Evolutionary conservation across 2,113 vertebrate species (phyloP).

Genomic region (Muntiacus muntjak): DNA sequence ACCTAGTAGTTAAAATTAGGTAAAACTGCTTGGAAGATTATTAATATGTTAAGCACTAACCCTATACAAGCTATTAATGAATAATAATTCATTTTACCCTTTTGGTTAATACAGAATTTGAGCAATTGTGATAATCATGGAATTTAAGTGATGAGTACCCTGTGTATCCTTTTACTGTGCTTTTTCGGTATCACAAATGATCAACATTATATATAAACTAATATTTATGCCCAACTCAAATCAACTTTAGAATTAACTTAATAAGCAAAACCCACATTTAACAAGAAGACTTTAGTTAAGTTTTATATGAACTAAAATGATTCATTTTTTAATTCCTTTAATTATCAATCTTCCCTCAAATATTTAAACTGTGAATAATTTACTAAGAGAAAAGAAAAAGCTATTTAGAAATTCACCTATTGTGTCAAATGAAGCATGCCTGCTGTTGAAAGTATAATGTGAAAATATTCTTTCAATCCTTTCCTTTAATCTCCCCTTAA

Average conservation of each 20-base stretch:
- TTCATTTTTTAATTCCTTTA: background rate
- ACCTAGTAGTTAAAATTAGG: background rate
- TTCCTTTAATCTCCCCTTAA: background rate
- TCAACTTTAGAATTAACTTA: constrained; percentile 8
- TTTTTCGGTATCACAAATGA: background rate
- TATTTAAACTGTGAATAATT: constrained; percentile 18
- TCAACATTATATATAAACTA: background rate
- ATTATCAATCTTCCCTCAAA: background rate
- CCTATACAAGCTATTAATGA: background rate
- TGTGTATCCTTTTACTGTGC: background rate
- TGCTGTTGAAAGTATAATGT: background rate
- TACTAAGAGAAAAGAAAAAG: background rate
- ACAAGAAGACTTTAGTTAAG: background rate
- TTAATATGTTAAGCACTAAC: background rate
- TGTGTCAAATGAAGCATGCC: background rate
- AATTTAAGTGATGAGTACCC: background rate
- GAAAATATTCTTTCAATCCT: background rate
- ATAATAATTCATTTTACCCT: background rate
- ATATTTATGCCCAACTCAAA: background rate
- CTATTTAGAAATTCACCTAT: background rate
- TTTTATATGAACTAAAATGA: background rate
- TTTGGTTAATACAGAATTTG: background rate
- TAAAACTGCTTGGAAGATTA: background rate
- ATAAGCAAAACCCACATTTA: background rate
- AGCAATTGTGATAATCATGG: background rate